Conservation (phyloP, 1,140 invertebrate species). For the Magallana angulata region DNA sequence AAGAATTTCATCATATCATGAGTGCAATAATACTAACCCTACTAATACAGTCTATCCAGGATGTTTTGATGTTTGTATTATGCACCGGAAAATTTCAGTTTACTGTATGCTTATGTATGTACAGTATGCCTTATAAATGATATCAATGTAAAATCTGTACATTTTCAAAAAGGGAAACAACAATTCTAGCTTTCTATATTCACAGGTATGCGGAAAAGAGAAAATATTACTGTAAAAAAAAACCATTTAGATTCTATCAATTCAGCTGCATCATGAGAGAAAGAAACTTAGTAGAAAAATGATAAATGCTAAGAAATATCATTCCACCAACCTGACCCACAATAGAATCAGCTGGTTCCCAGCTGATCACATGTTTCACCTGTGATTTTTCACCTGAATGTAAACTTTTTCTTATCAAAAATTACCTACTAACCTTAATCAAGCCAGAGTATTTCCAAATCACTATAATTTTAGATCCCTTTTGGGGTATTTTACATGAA, state of each 20-base stretch:
- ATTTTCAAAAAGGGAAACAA: no score
- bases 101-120: no score
- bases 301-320: no score
- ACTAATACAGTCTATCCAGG: not conserved
- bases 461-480: not conserved
- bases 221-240: no score
- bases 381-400: constrained; percentile 10
- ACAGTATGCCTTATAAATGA: no score
- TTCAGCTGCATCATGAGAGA: no score
- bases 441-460: not conserved
- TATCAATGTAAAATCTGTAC: no score
- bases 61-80: not conserved
- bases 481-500: not conserved
- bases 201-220: no score
- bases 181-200: no score
- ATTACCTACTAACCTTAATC: not conserved
- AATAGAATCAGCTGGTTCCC: constrained; percentile 3
- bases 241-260: no score
- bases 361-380: constrained; percentile 21
- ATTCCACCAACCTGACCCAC: not conserved
- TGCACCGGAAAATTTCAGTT: no score
- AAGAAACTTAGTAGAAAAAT: no score
- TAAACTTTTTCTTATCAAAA: not conserved
- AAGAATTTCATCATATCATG: constrained; percentile 36
- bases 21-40: not conserved